These are phyloP conservation scores for Archilochus colubris DNA, from an alignment of 2,113 vertebrate genomes.

Conservation along the genomic window DNA sequence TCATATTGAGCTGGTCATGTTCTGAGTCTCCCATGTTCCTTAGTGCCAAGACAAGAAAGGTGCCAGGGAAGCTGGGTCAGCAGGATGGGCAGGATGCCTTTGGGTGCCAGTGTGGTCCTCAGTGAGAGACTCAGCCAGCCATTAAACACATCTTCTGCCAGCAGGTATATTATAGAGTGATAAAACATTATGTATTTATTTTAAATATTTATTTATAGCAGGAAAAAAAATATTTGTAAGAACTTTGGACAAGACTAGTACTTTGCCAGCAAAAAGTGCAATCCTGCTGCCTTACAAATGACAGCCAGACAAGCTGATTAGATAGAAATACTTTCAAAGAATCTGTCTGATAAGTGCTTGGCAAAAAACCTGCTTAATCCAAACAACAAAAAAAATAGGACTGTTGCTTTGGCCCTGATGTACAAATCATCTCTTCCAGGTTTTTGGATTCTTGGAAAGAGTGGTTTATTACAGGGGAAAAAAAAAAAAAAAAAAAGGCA, in stretches of 20 bases:
- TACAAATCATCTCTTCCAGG: neutral
- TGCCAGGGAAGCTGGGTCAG: neutral
- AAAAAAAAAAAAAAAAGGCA: neutral
- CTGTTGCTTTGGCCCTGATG: neutral
- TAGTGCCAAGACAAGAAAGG: neutral
- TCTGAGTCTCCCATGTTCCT: neutral
- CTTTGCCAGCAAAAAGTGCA: neutral
- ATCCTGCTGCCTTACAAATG: neutral
- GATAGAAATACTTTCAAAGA: neutral
- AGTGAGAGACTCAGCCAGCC: neutral
- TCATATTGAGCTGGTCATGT: neutral
- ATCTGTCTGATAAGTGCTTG: neutral
- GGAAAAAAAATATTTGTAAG: neutral
- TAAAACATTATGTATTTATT: neutral
- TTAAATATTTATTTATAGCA: neutral
- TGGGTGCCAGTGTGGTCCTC: neutral
- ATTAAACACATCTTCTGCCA: neutral
- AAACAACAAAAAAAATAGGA: neutral
- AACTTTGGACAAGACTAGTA: neutral
- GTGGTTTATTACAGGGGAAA: rapidly evolving
- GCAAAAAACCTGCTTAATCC: neutral
- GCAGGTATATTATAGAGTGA: neutral
- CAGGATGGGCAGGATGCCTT: neutral
- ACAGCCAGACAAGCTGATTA: neutral
- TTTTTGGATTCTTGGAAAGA: neutral